Evolutionary conservation across 2,113 vertebrate genomes (phyloP).

Genomic region (Electrona antarctica): DNA sequence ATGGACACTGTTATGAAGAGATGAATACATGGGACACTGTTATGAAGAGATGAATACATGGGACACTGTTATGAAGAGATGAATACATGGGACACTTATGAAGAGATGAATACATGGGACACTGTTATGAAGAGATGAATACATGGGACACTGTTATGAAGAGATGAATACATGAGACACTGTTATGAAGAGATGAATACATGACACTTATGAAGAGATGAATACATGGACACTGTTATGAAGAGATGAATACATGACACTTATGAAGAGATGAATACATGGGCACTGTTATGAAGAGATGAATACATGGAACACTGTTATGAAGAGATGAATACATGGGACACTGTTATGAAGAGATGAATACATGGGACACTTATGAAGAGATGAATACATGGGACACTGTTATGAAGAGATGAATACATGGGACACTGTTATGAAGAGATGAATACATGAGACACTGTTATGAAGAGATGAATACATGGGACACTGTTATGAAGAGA

Average conservation of each 20-base stretch:
- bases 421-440: constrained; percentile 73
- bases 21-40: constrained; percentile 77
- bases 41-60: constrained; percentile 65
- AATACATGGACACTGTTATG: constrained; percentile 76
- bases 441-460: constrained; percentile 76
- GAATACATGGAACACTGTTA: constrained; percentile 78
- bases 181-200: constrained; percentile 71
- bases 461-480: constrained; percentile 68
- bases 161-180: constrained; percentile 72
- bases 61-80: constrained; percentile 72
- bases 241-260: constrained; percentile 66
- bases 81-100: too few relatives aligned
- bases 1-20: constrained; percentile 73
- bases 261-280: constrained; percentile 68
- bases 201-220: constrained; percentile 66
- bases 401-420: constrained; percentile 71
- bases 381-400: constrained; percentile 72
- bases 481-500: constrained; percentile 73
- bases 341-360: constrained; percentile 72
- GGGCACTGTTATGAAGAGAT: constrained; percentile 72
- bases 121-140: constrained; percentile 72
- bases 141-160: constrained; percentile 74
- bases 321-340: constrained; percentile 63
- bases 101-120: constrained; percentile 67
- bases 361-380: too few relatives aligned